phyloP scores from a whole-genome alignment of 2,888 invertebrate species.

The Tipula unca region DNA sequence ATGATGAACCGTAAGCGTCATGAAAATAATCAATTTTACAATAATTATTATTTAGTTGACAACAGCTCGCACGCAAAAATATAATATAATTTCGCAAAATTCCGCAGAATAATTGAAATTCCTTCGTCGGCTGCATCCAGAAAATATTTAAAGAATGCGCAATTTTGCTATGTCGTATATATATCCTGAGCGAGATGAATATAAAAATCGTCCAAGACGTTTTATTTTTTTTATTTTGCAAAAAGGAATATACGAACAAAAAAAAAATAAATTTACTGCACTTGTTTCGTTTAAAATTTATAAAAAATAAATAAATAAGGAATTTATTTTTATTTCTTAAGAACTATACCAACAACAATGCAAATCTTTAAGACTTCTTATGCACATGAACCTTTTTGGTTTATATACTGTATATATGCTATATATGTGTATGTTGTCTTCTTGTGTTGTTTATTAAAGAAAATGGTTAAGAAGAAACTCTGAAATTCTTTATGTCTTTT shows the following conservation, averaged over 20 bases:
- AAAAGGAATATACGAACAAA: neutral
- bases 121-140: neutral
- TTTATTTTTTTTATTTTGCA: neutral
- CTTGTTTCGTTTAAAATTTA: neutral
- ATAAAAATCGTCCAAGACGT: neutral
- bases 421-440: neutral
- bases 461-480: neutral
- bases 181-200: neutral
- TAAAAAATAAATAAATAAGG: neutral
- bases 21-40: neutral
- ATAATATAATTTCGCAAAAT: neutral
- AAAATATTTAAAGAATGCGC: neutral
- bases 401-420: neutral
- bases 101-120: neutral
- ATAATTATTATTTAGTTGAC: neutral
- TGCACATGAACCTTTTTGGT: conserved; percentile 8
- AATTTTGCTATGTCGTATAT: too few relatives aligned
- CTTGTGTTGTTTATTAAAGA: neutral
- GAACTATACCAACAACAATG: neutral
- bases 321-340: neutral
- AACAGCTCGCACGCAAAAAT: neutral
- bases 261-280: neutral
- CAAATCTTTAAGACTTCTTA: neutral
- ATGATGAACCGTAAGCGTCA: neutral
- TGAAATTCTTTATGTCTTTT: conserved; percentile 14